phyloP scores from a whole-genome alignment of 1,140 invertebrate species.

The Cyclargus thomasi region DNA sequence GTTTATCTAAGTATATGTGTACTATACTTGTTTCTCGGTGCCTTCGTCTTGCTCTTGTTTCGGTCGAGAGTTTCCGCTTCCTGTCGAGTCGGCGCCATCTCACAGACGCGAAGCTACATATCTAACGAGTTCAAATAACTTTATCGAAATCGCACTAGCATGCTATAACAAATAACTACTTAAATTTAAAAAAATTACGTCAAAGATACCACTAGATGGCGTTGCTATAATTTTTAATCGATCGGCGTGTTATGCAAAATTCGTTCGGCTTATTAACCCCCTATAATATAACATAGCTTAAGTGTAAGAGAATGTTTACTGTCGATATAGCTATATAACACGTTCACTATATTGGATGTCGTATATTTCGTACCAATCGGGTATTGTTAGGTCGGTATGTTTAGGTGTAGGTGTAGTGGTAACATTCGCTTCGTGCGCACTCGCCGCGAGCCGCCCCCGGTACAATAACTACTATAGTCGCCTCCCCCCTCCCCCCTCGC shows the following conservation, averaged over 20 bases:
- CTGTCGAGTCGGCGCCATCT: neutral
- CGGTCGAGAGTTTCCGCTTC: neutral
- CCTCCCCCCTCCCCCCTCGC: conserved; percentile 42
- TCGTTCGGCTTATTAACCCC: neutral
- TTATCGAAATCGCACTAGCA: neutral
- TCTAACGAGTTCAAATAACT: neutral
- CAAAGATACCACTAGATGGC: neutral
- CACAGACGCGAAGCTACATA: neutral
- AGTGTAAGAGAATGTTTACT: conserved; percentile 24
- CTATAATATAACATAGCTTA: neutral
- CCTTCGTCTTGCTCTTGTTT: conserved; percentile 5
- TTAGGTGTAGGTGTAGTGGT: conserved; percentile 33
- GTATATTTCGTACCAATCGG: conserved; percentile 37
- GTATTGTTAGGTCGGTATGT: conserved; percentile 33
- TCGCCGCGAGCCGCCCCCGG: conserved; percentile 39
- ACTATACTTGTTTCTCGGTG: conserved; percentile 4
- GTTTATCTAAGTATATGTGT: neutral
- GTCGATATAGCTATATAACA: conserved; percentile 30
- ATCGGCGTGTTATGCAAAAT: neutral
- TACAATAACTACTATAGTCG: conserved; percentile 57
- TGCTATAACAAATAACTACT: neutral
- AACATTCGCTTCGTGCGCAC: conserved; percentile 47
- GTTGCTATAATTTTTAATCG: neutral
- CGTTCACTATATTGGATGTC: conserved; percentile 34
- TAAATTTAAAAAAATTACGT: neutral